A percentile compares a stretch with the other conserved stretches of the same genome.
These are phyloP conservation scores for Psittacula cyanocephala DNA, from an alignment of 2,113 vertebrate species.

Conservation along the genomic window DNA sequence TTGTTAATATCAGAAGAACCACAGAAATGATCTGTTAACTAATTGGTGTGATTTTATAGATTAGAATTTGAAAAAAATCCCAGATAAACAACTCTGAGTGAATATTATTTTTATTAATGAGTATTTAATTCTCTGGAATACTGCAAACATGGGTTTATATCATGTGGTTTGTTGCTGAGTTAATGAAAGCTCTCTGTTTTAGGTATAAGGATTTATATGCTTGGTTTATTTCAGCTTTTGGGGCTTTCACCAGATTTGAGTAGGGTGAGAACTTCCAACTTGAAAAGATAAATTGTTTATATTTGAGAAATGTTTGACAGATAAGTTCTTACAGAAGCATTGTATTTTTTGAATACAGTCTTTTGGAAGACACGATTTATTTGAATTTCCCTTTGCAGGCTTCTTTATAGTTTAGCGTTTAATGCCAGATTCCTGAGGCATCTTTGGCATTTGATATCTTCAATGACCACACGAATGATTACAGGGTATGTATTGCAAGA, in stretches of 20 bases:
- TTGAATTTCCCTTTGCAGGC: constrained; percentile 76
- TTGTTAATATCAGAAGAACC: neutral
- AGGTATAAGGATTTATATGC: neutral
- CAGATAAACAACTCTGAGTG: neutral
- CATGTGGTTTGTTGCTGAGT: neutral
- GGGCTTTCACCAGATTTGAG: neutral
- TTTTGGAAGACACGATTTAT: neutral
- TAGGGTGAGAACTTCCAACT: neutral
- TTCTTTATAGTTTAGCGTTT: constrained; percentile 97
- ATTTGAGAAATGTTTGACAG: neutral
- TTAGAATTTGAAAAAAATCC: neutral
- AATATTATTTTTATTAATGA: neutral
- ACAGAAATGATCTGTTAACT: neutral
- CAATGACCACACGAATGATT: constrained; percentile 98
- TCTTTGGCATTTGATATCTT: constrained; percentile 94
- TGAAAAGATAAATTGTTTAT: neutral
- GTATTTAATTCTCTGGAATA: neutral
- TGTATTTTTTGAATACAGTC: neutral
- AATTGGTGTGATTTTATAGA: neutral
- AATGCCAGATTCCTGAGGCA: constrained; percentile 95
- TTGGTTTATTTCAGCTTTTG: neutral
- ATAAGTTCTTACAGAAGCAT: neutral
- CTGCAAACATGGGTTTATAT: neutral
- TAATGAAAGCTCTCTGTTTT: neutral
- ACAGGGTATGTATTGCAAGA: constrained; percentile 85